Conservation (phyloP, 2,888 invertebrate genomes). For the Frankliniella intonsa region DNA sequence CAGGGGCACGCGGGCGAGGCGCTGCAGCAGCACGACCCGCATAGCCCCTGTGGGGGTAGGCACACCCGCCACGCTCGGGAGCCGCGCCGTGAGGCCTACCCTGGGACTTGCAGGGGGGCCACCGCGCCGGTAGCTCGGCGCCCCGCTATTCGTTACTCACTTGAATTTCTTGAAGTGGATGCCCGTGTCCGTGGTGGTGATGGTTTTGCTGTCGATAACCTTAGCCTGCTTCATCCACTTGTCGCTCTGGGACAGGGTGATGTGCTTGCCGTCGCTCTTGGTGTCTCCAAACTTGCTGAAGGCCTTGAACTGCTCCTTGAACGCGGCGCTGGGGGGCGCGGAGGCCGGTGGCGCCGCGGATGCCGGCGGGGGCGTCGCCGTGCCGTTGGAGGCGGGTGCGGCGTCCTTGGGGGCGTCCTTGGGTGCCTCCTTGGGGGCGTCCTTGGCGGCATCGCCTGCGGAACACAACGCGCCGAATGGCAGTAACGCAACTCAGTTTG, state of each 20-base stretch:
- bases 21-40: too few relatives aligned
- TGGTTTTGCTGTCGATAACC: conserved; percentile 74
- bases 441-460: conserved; percentile 7
- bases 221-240: conserved; percentile 93
- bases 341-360: conserved; percentile 28
- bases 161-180: conserved; percentile 87
- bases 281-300: conserved; percentile 84
- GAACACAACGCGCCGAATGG: too few relatives aligned
- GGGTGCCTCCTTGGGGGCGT: conserved; percentile 11
- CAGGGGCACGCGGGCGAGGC: too few relatives aligned
- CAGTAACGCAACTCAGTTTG: too few relatives aligned
- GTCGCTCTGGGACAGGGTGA: conserved; percentile 84
- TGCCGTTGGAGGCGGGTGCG: conserved; percentile 1
- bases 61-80: too few relatives aligned
- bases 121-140: too few relatives aligned
- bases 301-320: conserved; percentile 67
- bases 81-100: too few relatives aligned
- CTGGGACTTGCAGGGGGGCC: not conserved
- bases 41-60: too few relatives aligned
- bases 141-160: too few relatives aligned
- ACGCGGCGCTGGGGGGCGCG: conserved; percentile 41
- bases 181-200: conserved; percentile 85
- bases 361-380: conserved; percentile 13
- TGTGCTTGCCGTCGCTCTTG: conserved; percentile 77
- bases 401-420: conserved; percentile 15